Percentiles rank a stretch among this genome's conserved stretches.
These are phyloP conservation scores for Varanus komodoensis DNA, from an alignment of 2,113 vertebrate species.

Conservation along the genomic window DNA sequence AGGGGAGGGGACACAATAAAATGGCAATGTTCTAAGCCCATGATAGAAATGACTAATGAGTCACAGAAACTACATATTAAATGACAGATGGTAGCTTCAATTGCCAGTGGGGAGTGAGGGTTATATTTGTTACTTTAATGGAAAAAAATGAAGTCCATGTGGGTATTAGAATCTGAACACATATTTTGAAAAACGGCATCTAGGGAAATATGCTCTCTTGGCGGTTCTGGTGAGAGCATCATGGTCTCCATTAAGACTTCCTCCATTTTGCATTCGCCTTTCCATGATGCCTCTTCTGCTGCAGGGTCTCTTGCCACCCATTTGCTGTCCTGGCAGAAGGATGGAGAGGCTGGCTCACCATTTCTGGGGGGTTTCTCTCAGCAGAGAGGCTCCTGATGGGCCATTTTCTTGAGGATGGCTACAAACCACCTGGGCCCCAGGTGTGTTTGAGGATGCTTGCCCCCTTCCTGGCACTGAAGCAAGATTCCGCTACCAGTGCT, in stretches of 20 bases:
- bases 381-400: too few relatives aligned
- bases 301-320: too few relatives aligned
- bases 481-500: too few relatives aligned
- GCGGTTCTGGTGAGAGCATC: neutral
- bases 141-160: conserved; percentile 24
- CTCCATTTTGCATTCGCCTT: too few relatives aligned
- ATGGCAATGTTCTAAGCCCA: conserved; percentile 47
- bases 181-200: conserved; percentile 22
- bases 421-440: too few relatives aligned
- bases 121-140: conserved; percentile 42
- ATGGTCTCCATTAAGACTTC: neutral
- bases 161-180: conserved; percentile 36
- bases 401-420: too few relatives aligned
- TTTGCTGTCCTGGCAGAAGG: too few relatives aligned
- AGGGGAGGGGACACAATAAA: conserved; percentile 42
- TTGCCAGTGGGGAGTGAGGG: neutral
- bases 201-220: neutral
- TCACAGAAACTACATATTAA: conserved; percentile 55
- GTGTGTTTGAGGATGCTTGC: too few relatives aligned
- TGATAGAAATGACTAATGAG: conserved; percentile 53
- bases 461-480: too few relatives aligned
- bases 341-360: too few relatives aligned
- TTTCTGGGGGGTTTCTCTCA: too few relatives aligned
- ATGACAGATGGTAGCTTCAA: conserved; percentile 61
- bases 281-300: too few relatives aligned